Conservation (phyloP, 2,797 vertebrate species). For the Pampus argenteus region DNA sequence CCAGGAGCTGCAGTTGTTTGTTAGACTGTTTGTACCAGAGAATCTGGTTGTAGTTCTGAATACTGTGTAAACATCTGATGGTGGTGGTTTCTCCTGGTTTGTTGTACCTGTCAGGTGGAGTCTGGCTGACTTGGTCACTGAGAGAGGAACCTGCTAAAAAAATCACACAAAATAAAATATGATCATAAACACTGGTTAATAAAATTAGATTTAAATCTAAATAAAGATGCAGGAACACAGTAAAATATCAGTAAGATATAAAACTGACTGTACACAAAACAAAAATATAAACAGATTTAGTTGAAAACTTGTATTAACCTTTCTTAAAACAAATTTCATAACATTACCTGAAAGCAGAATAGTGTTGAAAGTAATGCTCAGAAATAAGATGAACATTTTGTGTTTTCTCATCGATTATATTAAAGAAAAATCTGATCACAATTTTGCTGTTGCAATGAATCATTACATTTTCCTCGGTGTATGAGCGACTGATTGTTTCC, state of each 20-base stretch:
- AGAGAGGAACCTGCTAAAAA: not conserved
- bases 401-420: not conserved
- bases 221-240: too few relatives aligned
- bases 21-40: constrained; percentile 69
- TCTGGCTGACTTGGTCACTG: constrained; percentile 29
- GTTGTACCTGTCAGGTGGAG: constrained; percentile 34
- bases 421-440: not conserved
- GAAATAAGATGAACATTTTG: too few relatives aligned
- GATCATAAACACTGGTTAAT: too few relatives aligned
- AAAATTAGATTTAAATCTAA: too few relatives aligned
- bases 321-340: not conserved
- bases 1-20: constrained; percentile 47
- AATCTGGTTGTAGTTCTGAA: constrained; percentile 28
- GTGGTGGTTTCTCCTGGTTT: not conserved
- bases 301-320: too few relatives aligned
- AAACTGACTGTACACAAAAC: too few relatives aligned
- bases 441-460: too few relatives aligned
- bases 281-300: too few relatives aligned
- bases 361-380: too few relatives aligned
- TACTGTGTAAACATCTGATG: constrained; percentile 60
- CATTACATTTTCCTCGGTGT: not conserved
- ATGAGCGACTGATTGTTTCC: not conserved
- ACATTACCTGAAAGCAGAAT: too few relatives aligned
- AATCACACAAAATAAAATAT: too few relatives aligned
- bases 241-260: too few relatives aligned